Evolutionary conservation across 53 echinoderm and acorn worm genomes (phyloP).

Genomic region (Astropecten irregularis): DNA sequence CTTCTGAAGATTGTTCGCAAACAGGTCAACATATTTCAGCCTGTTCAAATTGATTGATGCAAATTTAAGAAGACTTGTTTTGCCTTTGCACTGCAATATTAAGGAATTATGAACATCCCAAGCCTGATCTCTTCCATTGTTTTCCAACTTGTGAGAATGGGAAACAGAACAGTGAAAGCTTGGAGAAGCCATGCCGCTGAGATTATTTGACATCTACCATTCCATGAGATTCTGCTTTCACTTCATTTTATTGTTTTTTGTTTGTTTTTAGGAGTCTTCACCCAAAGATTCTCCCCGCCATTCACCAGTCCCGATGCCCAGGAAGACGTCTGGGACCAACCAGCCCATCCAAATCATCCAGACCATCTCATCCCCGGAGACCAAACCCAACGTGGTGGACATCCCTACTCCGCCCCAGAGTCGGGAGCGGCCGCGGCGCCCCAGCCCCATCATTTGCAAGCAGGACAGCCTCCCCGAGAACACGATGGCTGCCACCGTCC

Average conservation of each 20-base stretch:
- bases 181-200: no score
- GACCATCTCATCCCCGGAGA: slow-evolving; percentile 21
- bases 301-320: slow-evolving; percentile 46
- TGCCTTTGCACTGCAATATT: no score
- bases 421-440: slow-evolving; percentile 10
- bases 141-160: no score
- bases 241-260: not conserved
- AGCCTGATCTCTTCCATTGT: not conserved
- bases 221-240: no score
- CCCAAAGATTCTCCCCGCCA: slow-evolving; percentile 24
- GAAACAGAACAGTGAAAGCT: no score
- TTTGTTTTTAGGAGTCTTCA: slow-evolving; percentile 35
- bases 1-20: not conserved
- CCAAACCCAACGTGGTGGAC: not conserved
- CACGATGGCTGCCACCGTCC: slow-evolving; percentile 26
- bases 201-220: no score
- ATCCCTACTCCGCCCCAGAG: slow-evolving; percentile 39
- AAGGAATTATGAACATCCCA: no score
- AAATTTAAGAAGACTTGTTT: no score
- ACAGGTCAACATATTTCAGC: no score
- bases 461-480: slow-evolving; percentile 29
- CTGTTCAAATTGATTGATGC: no score
- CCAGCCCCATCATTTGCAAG: slow-evolving; percentile 57
- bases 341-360: slow-evolving; percentile 30
- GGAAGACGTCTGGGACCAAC: not conserved